A percentile compares a stretch with the other conserved stretches of the same genome.
These are phyloP conservation scores for Apis mellifera DNA, from an alignment of 1,140 invertebrate species.

Conservation along the genomic window Amel_HAv3.1 CM009942.2:2582501-2583000, in stretches of 20 bases:
- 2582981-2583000: background rate
- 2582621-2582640: slow-evolving; percentile 19
- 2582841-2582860: too few relatives aligned
- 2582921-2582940: too few relatives aligned
- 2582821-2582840: too few relatives aligned
- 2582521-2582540: too few relatives aligned
- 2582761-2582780: background rate
- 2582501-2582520: too few relatives aligned
- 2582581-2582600: slow-evolving; percentile 35
- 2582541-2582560: slow-evolving; percentile 50
- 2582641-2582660: slow-evolving; percentile 28
- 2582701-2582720: slow-evolving; percentile 24
- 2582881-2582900: too few relatives aligned
- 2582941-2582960: background rate
- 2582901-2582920: too few relatives aligned
- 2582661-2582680: background rate
- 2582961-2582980: background rate
- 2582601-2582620: slow-evolving; percentile 42
- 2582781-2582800: background rate
- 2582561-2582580: slow-evolving; percentile 48
- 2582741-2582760: slow-evolving; percentile 25
- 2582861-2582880: too few relatives aligned
- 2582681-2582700: slow-evolving; percentile 2
- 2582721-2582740: slow-evolving; percentile 47
- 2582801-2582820: background rate